phyloP scores from a whole-genome alignment of 2,797 vertebrate species.

The Gambusia yucatana region DNA sequence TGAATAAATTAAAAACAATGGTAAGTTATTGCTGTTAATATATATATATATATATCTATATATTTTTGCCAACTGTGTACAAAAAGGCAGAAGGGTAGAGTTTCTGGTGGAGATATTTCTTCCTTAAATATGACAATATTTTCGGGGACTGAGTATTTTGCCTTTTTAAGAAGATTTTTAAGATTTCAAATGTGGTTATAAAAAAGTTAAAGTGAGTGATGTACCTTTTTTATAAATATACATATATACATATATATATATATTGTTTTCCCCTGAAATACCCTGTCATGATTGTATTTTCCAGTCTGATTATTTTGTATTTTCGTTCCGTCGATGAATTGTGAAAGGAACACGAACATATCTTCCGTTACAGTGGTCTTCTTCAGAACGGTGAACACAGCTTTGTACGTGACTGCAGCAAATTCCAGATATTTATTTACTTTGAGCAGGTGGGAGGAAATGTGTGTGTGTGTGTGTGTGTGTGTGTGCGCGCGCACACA shows the following conservation, averaged over 20 bases:
- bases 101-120: slow-evolving; percentile 82
- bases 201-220: slow-evolving; percentile 66
- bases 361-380: slow-evolving; percentile 62
- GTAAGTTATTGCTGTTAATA: slow-evolving; percentile 87
- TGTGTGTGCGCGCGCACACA: neutral
- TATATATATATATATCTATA: neutral
- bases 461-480: slow-evolving; percentile 30
- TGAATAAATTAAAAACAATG: slow-evolving; percentile 86
- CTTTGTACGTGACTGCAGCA: slow-evolving; percentile 61
- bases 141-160: slow-evolving; percentile 85
- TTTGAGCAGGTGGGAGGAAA: slow-evolving; percentile 16
- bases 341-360: slow-evolving; percentile 70
- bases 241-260: neutral
- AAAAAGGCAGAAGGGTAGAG: slow-evolving; percentile 79
- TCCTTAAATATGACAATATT: slow-evolving; percentile 85
- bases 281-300: slow-evolving; percentile 5
- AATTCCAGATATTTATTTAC: slow-evolving; percentile 53
- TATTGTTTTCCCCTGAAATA: neutral
- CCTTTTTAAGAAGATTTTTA: slow-evolving; percentile 88
- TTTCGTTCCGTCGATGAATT: slow-evolving; percentile 40
- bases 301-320: slow-evolving; percentile 43
- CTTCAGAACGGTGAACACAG: slow-evolving; percentile 60
- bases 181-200: slow-evolving; percentile 85
- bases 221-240: neutral
- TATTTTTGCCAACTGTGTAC: slow-evolving; percentile 86